These are phyloP conservation scores for Raja brachyura DNA, from an alignment of 2,113 vertebrate genomes.

Conservation along the genomic window DNA sequence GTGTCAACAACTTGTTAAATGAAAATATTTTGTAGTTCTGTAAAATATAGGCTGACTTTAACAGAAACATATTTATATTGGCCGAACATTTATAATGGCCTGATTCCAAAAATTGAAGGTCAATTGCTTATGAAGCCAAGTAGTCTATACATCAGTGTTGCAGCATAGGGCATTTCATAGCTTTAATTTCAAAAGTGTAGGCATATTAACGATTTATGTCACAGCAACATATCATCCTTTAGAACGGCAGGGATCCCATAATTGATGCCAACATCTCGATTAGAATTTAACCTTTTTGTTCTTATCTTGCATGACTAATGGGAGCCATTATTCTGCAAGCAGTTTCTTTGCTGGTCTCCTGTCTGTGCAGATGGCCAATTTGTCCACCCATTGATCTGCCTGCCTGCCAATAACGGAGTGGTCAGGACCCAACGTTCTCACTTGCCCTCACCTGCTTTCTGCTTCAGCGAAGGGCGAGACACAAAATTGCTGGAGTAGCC, in stretches of 20 bases:
- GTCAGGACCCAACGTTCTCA: not conserved
- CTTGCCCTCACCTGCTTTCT: not conserved
- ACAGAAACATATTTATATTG: not conserved
- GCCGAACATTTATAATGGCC: not conserved
- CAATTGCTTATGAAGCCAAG: not conserved
- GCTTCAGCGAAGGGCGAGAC: not conserved
- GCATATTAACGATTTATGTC: slow-evolving; percentile 4
- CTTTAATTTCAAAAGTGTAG: not conserved
- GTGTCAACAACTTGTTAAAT: not conserved
- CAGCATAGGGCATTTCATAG: not conserved
- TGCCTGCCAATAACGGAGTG: not conserved
- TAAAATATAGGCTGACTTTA: not conserved
- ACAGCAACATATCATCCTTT: not conserved
- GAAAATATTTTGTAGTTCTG: not conserved
- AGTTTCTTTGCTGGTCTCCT: not conserved
- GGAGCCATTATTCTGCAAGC: not conserved
- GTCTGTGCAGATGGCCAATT: not conserved
- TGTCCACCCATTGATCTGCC: slow-evolving; percentile 12
- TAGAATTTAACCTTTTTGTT: slow-evolving; percentile 1
- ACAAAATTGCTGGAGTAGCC: too few relatives aligned
- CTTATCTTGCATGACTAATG: slow-evolving; percentile 18
- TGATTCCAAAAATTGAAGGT: not conserved
- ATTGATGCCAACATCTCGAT: slow-evolving; percentile 5
- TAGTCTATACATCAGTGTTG: not conserved
- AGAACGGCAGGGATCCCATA: not conserved